A percentile compares a stretch with the other conserved stretches of the same genome.
phyloP scores from a whole-genome alignment of 1,140 invertebrate genomes.

The Zelostemma sp. region DNA sequence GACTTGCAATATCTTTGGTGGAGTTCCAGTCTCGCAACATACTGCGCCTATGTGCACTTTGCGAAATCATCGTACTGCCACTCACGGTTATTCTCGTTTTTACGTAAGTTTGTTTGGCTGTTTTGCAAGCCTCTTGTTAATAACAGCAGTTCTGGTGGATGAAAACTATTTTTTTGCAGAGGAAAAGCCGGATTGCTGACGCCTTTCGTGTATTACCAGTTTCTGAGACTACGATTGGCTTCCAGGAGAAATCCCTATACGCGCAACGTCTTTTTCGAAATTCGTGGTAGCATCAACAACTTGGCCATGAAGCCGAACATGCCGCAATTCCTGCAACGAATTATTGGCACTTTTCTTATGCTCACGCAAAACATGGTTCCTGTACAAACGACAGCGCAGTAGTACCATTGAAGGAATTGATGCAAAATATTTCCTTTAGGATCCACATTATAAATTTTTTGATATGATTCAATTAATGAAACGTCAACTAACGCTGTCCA shows the following conservation, averaged over 20 bases:
- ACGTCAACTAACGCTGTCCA: not conserved
- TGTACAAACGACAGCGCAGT: conserved; percentile 43
- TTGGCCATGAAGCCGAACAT: conserved; percentile 53
- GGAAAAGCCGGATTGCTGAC: conserved; percentile 87
- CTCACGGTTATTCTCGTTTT: conserved; percentile 86
- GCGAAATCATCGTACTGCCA: conserved; percentile 95
- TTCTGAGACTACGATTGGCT: conserved; percentile 88
- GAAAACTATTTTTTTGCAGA: conserved; percentile 70
- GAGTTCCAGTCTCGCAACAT: conserved; percentile 91
- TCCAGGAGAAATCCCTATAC: conserved; percentile 96
- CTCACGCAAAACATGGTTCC: conserved; percentile 61
- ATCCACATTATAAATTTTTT: conserved; percentile 6
- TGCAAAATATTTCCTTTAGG: not conserved
- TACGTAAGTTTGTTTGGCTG: conserved; percentile 76
- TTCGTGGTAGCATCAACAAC: conserved; percentile 52
- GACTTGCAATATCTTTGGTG: conserved; percentile 86
- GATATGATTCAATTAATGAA: conserved; percentile 6
- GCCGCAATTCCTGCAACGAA: conserved; percentile 55
- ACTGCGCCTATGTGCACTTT: conserved; percentile 86
- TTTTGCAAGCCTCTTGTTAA: no score
- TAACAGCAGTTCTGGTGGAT: not conserved
- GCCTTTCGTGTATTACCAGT: conserved; percentile 96
- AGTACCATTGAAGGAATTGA: not conserved
- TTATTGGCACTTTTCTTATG: conserved; percentile 56
- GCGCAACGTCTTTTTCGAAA: conserved; percentile 87